These are phyloP conservation scores for Torymus tubicola DNA, from an alignment of 2,888 invertebrate species.

Conservation along the genomic window DNA sequence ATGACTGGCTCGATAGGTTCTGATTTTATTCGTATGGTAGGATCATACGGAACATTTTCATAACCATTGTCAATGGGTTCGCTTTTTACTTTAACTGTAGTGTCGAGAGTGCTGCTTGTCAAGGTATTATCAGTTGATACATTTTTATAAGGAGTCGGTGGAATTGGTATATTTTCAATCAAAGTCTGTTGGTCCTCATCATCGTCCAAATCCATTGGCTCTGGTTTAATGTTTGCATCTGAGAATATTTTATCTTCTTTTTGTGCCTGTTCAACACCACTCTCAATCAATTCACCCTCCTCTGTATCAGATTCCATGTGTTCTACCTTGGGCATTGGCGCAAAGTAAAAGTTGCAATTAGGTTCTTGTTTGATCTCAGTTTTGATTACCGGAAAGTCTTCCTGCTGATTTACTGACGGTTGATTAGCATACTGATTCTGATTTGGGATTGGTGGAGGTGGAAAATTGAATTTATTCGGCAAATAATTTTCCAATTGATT, in stretches of 20 bases:
- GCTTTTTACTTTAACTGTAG: no score
- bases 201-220: constrained; percentile 14
- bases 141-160: no score
- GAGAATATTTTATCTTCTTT: neutral
- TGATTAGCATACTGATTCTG: no score
- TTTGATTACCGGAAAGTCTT: no score
- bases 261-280: neutral
- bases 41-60: no score
- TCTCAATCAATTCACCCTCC: constrained; percentile 44
- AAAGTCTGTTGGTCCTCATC: neutral
- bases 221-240: constrained; percentile 9
- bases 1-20: constrained; percentile 9
- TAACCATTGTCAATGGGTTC: no score
- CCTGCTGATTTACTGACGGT: no score
- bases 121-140: neutral
- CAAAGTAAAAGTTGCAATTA: no score
- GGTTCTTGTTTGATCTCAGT: no score
- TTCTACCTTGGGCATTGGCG: no score
- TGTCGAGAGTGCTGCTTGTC: no score
- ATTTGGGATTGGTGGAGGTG: neutral
- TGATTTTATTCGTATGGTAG: neutral
- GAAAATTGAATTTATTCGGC: neutral
- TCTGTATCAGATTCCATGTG: constrained; percentile 1
- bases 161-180: neutral
- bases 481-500: no score